Percentiles rank a stretch among this genome's conserved stretches.
Evolutionary conservation across 2,888 invertebrate species (phyloP).

Genomic region (Colostygia pectinataria): DNA sequence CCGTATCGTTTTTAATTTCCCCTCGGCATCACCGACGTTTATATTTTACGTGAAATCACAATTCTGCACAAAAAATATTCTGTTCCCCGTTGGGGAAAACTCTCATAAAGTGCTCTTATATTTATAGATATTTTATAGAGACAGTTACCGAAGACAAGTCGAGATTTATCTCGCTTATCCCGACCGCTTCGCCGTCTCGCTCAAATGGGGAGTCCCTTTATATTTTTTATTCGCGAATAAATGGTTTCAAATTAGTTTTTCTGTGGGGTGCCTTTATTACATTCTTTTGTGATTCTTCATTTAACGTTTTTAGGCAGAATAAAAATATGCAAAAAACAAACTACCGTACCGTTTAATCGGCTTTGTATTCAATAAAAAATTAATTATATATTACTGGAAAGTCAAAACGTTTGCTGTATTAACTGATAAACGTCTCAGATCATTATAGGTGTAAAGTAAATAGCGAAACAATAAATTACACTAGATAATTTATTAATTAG

Average conservation of each 20-base stretch:
- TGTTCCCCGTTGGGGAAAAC: constrained; percentile 50
- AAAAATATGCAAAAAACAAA: constrained; percentile 3
- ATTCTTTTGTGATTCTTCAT: constrained; percentile 46
- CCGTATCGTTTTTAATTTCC: constrained; percentile 65
- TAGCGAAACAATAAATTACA: constrained; percentile 9
- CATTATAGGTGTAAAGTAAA: too few species aligned
- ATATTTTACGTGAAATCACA: constrained; percentile 66
- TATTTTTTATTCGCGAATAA: constrained; percentile 62
- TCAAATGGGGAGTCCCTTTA: constrained; percentile 56
- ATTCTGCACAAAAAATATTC: constrained; percentile 56
- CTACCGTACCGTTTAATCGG: too few species aligned
- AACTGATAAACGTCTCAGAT: too few species aligned
- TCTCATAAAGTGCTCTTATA: constrained; percentile 53
- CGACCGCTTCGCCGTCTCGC: constrained; percentile 51
- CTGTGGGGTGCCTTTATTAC: constrained; percentile 60
- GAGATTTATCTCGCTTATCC: constrained; percentile 64
- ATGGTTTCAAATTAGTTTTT: constrained; percentile 69
- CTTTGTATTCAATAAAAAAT: too few species aligned
- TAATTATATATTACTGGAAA: neutral
- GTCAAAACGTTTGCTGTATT: neutral
- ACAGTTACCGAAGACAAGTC: constrained; percentile 55
- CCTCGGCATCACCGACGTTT: constrained; percentile 60
- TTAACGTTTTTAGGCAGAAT: constrained; percentile 17
- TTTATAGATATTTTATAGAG: constrained; percentile 52
- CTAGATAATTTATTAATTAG: constrained; percentile 12